Base-by-base conservation (phyloP, 2,888 invertebrate species). In the Tuta absoluta region DNA sequence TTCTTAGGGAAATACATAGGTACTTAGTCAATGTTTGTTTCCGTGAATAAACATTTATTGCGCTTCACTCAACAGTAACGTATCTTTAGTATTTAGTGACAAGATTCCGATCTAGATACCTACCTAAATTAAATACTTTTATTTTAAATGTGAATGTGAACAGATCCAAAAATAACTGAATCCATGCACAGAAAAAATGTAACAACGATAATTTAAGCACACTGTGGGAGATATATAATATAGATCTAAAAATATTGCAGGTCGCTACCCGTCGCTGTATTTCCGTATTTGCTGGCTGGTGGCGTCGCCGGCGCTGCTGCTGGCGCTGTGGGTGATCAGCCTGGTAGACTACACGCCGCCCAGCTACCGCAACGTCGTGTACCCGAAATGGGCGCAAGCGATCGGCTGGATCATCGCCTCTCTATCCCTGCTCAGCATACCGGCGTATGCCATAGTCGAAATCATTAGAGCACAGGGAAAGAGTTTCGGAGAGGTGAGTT, bases 341-440 rank as follows among this genome's bases (percentile, higher is more conserved):
- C 92, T 98, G 78, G 95, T 97, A 65, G 97, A 97, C 86, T 98
- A 98, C 84, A 94, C 95, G 74, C 95, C 96, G 57, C 96, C 97
- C 11, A 95, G 95, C 37, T 97, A 97, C 82, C 95, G 96, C 71
- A 96, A 96, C 75, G 96, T 96, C 66, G 92, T 92, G 64, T 98
- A 97, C 83, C 98, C 98, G 0, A 87, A 91, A 65, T 98, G 98
- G 97, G 96, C 97, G 24, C 95, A 96, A 74, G 94, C 93, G 17
- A 89, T 98, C 62, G 98, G 98, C 53, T 98, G 98, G 98, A 91
- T 94, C 72, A 95, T 98, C 69, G 95, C 97, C 0, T 95, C 95
- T 12, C 86, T 96, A 48, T 97, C 97, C 0, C 92, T 98, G 66
- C 85, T 96, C 37, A 97, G 97, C 84, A 96, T 98, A 81, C 98